phyloP scores from a whole-genome alignment of 2,797 vertebrate species.

The Lepus townsendii region DNA sequence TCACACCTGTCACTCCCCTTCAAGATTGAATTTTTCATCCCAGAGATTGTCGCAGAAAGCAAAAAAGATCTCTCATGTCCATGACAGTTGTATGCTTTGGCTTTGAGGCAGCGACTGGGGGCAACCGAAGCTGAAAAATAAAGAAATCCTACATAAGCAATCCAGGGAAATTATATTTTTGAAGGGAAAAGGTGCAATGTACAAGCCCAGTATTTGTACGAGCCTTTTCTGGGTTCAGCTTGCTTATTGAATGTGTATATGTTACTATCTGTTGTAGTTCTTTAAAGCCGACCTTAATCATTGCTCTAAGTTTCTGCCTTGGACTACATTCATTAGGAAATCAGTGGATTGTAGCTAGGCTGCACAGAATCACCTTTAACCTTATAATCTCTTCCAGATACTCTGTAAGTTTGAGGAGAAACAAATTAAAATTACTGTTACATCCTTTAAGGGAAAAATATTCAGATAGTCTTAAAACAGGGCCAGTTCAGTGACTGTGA shows the following conservation, averaged over 20 bases:
- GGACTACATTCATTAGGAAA: slow-evolving; percentile 41
- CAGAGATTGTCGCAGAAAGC: neutral
- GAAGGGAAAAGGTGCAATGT: neutral
- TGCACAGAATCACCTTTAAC: slow-evolving; percentile 26
- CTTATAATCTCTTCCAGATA: neutral
- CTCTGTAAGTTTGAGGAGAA: neutral
- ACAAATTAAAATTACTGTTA: neutral
- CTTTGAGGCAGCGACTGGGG: neutral
- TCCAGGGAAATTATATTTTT: neutral
- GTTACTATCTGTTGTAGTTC: neutral
- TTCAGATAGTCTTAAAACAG: slow-evolving; percentile 2
- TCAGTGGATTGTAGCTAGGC: neutral
- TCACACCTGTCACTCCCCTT: neutral
- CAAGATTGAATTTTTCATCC: neutral
- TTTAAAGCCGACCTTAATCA: slow-evolving; percentile 20
- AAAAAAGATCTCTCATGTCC: neutral
- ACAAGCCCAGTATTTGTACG: neutral
- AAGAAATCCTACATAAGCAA: neutral
- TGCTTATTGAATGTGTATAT: neutral
- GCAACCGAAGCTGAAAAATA: neutral
- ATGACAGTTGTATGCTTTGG: neutral
- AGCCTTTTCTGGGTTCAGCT: neutral
- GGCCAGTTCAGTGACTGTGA: neutral
- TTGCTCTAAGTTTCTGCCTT: neutral
- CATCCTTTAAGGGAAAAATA: neutral